Conservation (phyloP, 2,113 vertebrate species). For the Numenius arquata region DNA sequence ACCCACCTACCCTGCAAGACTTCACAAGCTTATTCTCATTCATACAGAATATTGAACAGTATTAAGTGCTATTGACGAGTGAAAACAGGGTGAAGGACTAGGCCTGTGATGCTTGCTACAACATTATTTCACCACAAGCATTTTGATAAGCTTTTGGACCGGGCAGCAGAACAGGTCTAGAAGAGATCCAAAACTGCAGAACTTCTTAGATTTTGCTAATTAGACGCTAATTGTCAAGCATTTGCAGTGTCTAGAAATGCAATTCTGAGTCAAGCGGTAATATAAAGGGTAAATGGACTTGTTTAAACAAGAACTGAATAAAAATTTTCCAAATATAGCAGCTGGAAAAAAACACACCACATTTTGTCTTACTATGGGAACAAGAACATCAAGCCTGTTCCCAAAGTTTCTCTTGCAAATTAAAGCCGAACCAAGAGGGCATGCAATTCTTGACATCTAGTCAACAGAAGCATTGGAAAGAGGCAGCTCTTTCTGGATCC, state of each 20-base stretch:
- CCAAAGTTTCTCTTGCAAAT: not conserved
- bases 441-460: not conserved
- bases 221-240: not conserved
- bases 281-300: not conserved
- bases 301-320: not conserved
- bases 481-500: not conserved
- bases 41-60: not conserved
- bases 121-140: not conserved
- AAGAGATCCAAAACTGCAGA: not conserved
- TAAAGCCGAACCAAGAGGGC: not conserved
- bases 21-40: conserved; percentile 30
- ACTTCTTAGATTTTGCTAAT: not conserved
- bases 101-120: not conserved
- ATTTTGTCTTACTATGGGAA: not conserved
- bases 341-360: accelerated
- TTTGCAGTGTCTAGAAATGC: not conserved
- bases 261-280: not conserved
- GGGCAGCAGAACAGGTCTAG: not conserved
- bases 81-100: conserved; percentile 23
- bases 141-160: not conserved
- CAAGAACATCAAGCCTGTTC: not conserved
- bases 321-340: not conserved
- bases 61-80: not conserved
- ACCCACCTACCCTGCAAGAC: not conserved
- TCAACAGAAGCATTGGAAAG: not conserved